Evolutionary conservation across 2,888 invertebrate genomes (phyloP), one percentile per base, ranked within the genome.

Genomic region (Geotrupes spiniger): DNA sequence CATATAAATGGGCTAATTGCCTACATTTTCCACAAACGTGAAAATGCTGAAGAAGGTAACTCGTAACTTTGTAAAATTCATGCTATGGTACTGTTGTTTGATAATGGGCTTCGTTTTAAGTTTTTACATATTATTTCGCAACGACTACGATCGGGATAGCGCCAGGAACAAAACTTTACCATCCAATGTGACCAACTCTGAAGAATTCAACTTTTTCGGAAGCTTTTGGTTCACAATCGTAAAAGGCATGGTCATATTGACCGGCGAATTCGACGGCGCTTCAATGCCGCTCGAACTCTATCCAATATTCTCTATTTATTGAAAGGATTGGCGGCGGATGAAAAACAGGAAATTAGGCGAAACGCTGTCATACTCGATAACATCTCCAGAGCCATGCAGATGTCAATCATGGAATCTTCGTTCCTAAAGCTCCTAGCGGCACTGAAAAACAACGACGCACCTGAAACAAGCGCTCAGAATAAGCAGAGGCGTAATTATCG

Each of bases 231-330:
- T 21, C 6, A 4, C 21, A 21, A 65, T 90, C 28, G 88, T 91
- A 58, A 91, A 90, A 72, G 90, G 89, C 0, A 82, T 90, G 14
- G 86, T 90, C 1, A 91, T 91, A 91, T 75, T 91, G 56, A 90
- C 90, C 0, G 91, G 91, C 8, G 91, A 91, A 71, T 89, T 90
- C 59, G 90, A 91, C 63, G 89, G 89, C 0, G 79, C 83, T 9
- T 83, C 84, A 6, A 84, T 91, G 38, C 83, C 87, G 37, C 90
- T 91, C 64, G 75, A 79, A 40, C 74, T 81, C 40, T 80, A 81
- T 66, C 85, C 87, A 6, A 69, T 83, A 3, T 92, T 40, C 84
- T 90, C 63, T 92, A 92, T 72, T 74, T 92, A 27, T 74, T 92
- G 1, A 92, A 90, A 64, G 92, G 91, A 64, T 75, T 92, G 59